A percentile compares a stretch with the other conserved stretches of the same genome.
Evolutionary conservation across 2,888 invertebrate species (phyloP).

Genomic region (Xiphydria camelus): DNA sequence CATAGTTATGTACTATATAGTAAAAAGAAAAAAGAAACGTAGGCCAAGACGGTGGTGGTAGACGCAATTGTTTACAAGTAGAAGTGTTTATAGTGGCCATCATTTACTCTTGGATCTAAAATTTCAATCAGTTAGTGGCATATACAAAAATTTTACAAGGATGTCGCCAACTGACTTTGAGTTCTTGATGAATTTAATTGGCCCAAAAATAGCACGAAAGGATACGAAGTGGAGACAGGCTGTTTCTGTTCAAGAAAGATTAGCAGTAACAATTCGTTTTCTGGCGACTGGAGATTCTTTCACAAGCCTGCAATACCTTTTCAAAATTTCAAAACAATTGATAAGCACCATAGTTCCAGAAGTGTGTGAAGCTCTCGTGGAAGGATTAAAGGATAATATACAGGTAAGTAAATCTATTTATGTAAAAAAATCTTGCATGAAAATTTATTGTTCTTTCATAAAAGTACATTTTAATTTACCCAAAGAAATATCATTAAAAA

Average conservation of each 20-base stretch:
- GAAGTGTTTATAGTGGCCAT: not conserved
- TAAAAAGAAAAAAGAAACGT: not conserved
- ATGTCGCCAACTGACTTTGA: constrained; percentile 40
- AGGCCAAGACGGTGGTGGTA: constrained; percentile 2
- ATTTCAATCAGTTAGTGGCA: constrained; percentile 32
- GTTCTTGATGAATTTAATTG: constrained; percentile 24
- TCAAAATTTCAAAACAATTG: constrained; percentile 32
- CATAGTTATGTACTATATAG: not conserved
- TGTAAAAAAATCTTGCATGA: not conserved
- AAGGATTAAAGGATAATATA: constrained; percentile 34
- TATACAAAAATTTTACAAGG: constrained; percentile 37
- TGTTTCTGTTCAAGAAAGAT: constrained; percentile 36
- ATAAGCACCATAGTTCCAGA: constrained; percentile 39
- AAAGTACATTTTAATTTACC: not conserved
- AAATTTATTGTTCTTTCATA: too few relatives aligned
- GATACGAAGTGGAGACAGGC: constrained; percentile 33
- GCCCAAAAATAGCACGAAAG: constrained; percentile 35
- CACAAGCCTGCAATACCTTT: constrained; percentile 31
- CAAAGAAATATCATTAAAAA: not conserved
- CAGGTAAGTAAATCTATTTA: constrained; percentile 31
- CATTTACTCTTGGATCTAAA: not conserved
- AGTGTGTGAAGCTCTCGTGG: constrained; percentile 37
- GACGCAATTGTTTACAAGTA: constrained; percentile 1
- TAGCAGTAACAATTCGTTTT: constrained; percentile 39
- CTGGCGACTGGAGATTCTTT: constrained; percentile 31